A percentile compares a stretch with the other conserved stretches of the same genome.
phyloP scores from a whole-genome alignment of 2,888 invertebrate genomes.

The Apoda limacodes region DNA sequence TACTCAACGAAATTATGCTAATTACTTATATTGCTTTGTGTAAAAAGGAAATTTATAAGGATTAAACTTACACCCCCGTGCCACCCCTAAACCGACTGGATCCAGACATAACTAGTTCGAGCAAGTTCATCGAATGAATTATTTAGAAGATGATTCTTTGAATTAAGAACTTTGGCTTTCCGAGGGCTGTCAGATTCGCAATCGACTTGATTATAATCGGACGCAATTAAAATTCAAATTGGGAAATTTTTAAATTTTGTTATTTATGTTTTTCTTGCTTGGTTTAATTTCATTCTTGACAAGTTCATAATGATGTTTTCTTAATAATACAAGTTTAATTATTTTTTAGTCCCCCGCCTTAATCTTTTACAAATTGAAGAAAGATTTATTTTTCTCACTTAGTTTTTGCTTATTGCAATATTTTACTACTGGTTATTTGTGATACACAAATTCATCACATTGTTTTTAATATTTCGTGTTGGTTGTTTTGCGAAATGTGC shows the following conservation, averaged over 20 bases:
- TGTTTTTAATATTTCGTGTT: no score
- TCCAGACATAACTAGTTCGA: constrained; percentile 44
- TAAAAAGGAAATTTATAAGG: constrained; percentile 71
- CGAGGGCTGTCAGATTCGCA: constrained; percentile 51
- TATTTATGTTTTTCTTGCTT: no score
- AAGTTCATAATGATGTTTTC: no score
- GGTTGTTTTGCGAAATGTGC: no score
- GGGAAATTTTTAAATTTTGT: constrained; percentile 67
- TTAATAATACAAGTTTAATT: no score
- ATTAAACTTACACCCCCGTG: constrained; percentile 61
- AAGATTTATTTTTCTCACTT: no score
- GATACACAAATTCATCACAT: no score
- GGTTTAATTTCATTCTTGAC: no score
- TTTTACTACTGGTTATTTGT: no score
- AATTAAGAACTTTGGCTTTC: constrained; percentile 33
- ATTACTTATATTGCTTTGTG: constrained; percentile 72
- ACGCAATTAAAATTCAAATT: constrained; percentile 69
- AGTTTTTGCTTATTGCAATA: no score
- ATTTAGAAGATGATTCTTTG: constrained; percentile 51
- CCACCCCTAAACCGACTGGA: constrained; percentile 31
- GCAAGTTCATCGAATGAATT: constrained; percentile 49
- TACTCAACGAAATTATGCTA: constrained; percentile 71
- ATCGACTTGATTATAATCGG: constrained; percentile 61
- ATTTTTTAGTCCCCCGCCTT: no score
- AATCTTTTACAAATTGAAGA: no score